These are phyloP conservation scores for Phyllopteryx taeniolatus DNA, from an alignment of 2,113 vertebrate species.

Conservation along the genomic window DNA sequence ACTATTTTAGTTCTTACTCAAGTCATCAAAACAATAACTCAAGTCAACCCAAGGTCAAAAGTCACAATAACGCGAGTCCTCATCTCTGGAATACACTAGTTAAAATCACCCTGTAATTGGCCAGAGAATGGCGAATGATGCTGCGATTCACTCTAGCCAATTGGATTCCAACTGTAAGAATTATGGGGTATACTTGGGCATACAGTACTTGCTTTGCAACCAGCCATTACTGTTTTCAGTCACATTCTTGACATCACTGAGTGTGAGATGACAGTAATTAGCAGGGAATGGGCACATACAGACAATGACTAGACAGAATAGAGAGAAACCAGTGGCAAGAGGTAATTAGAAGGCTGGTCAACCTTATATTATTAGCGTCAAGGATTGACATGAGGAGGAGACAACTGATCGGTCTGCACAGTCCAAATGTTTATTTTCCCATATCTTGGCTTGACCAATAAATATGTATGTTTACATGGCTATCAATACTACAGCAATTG, in stretches of 20 bases:
- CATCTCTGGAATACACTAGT: too few relatives aligned
- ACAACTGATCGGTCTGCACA: neutral
- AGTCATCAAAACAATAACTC: too few relatives aligned
- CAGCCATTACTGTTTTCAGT: constrained; percentile 4
- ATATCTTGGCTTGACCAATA: neutral
- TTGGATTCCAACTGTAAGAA: neutral
- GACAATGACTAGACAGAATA: constrained; percentile 14
- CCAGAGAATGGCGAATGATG: too few relatives aligned
- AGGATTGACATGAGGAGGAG: constrained; percentile 9
- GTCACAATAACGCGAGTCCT: too few relatives aligned
- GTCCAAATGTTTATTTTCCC: neutral
- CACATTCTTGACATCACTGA: constrained; percentile 15
- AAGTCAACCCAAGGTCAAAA: too few relatives aligned
- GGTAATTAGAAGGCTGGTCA: constrained; percentile 30
- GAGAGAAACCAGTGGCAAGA: constrained; percentile 21
- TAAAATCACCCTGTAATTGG: too few relatives aligned
- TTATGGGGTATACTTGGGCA: neutral
- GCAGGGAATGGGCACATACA: constrained; percentile 2
- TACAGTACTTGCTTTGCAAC: constrained; percentile 1
- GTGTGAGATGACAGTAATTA: constrained; percentile 27
- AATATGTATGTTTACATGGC: neutral
- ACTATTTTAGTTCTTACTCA: too few relatives aligned
- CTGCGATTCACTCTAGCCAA: too few relatives aligned
- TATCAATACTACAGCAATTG: too few relatives aligned
- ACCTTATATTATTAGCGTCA: constrained; percentile 24